Evolutionary conservation across 2,888 invertebrate species (phyloP).

Genomic region (Harpalus rufipes): DNA sequence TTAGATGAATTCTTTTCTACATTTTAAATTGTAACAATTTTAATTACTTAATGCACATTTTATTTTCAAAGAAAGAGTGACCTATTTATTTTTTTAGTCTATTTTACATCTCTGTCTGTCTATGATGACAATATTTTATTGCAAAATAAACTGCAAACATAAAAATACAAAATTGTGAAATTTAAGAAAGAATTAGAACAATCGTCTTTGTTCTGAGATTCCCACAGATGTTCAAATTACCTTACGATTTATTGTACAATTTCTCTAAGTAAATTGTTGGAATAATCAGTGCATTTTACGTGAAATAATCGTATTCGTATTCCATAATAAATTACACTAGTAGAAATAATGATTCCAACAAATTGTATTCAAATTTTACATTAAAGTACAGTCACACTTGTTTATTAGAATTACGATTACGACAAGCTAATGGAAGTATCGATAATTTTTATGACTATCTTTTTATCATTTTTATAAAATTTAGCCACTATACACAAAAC

Average conservation of each 20-base stretch:
- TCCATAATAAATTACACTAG: no score
- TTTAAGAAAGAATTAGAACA: slow-evolving; percentile 6
- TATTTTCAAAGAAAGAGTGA: background rate
- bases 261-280: background rate
- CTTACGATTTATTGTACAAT: slow-evolving; percentile 3
- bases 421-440: no score
- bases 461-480: no score
- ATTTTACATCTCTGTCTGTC: background rate
- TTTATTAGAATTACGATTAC: no score
- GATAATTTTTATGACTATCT: no score
- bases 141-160: slow-evolving; percentile 4
- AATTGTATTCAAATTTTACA: no score
- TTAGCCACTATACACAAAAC: no score
- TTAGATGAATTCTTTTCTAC: no score
- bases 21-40: no score
- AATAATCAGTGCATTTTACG: background rate
- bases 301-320: no score
- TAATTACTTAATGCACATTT: background rate
- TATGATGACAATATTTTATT: background rate
- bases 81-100: background rate
- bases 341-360: no score
- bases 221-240: slow-evolving; percentile 1
- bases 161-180: background rate
- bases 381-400: no score
- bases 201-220: background rate